A percentile compares a stretch with the other conserved stretches of the same genome.
phyloP scores from a whole-genome alignment of 2,113 vertebrate species.

The Trichomycterus rosablanca region DNA sequence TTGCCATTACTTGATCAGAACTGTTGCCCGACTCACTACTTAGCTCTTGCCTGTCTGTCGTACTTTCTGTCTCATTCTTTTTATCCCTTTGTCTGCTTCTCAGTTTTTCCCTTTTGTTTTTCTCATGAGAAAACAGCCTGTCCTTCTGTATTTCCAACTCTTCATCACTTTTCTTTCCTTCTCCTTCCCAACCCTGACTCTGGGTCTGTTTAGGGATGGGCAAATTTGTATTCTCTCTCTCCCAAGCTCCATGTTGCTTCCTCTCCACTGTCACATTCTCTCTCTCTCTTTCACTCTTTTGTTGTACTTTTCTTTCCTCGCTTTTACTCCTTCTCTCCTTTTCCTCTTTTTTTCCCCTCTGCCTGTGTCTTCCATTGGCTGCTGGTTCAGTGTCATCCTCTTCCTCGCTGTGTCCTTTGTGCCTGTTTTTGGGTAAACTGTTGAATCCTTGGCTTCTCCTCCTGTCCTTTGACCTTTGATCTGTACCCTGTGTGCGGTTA shows the following conservation, averaged over 20 bases:
- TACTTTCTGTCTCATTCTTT: background rate
- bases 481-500: slow-evolving; percentile 35
- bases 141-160: background rate
- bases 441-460: slow-evolving; percentile 38
- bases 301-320: background rate
- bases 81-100: background rate
- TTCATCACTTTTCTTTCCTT: slow-evolving; percentile 4
- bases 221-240: background rate
- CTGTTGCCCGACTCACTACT: slow-evolving; percentile 3
- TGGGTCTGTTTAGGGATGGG: background rate
- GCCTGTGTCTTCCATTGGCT: background rate
- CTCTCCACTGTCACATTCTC: background rate
- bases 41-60: background rate
- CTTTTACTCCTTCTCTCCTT: slow-evolving; percentile 1
- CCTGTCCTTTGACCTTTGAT: slow-evolving; percentile 40
- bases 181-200: background rate
- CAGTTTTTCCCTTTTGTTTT: background rate
- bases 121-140: background rate
- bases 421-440: slow-evolving; percentile 57
- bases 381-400: slow-evolving; percentile 15
- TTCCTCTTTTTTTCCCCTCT: slow-evolving; percentile 6
- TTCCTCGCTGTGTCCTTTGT: slow-evolving; percentile 11
- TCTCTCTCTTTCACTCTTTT: background rate
- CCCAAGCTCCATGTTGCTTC: background rate
- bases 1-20: background rate